Evolutionary conservation across 2,888 invertebrate genomes (phyloP).

Genomic region (Cantharis rustica): DNA sequence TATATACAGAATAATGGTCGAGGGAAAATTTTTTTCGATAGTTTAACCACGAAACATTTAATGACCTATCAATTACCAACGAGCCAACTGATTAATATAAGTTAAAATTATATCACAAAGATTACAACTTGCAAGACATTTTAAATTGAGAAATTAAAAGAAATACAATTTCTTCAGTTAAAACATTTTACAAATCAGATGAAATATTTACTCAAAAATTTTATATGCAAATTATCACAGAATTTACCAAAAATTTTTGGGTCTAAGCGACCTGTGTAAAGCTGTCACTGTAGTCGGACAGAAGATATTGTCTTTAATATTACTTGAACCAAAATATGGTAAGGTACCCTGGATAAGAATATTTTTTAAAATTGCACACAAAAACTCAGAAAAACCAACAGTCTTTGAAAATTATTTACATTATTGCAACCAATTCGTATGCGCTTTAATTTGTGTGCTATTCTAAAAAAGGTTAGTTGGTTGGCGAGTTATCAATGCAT

Average conservation of each 20-base stretch:
- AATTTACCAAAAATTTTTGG: neutral
- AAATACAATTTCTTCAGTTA: neutral
- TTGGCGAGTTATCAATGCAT: neutral
- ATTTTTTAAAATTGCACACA: neutral
- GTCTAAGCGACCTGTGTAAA: neutral
- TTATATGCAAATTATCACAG: neutral
- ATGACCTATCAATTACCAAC: neutral
- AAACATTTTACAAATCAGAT: neutral
- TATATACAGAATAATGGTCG: no score
- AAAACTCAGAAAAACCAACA: neutral
- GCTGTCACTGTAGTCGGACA: neutral
- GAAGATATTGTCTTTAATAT: neutral
- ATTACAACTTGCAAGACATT: neutral
- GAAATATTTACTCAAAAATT: neutral
- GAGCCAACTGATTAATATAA: neutral
- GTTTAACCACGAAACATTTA: neutral
- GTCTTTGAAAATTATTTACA: neutral
- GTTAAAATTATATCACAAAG: neutral
- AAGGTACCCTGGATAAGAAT: neutral
- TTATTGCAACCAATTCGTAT: neutral
- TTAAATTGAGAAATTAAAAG: neutral
- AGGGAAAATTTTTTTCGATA: no score
- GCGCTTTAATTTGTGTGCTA: neutral
- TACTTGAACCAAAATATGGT: neutral
- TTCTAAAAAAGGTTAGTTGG: neutral